Base-by-base conservation (phyloP, 2,797 vertebrate species). In the Syngnathus acus region DNA sequence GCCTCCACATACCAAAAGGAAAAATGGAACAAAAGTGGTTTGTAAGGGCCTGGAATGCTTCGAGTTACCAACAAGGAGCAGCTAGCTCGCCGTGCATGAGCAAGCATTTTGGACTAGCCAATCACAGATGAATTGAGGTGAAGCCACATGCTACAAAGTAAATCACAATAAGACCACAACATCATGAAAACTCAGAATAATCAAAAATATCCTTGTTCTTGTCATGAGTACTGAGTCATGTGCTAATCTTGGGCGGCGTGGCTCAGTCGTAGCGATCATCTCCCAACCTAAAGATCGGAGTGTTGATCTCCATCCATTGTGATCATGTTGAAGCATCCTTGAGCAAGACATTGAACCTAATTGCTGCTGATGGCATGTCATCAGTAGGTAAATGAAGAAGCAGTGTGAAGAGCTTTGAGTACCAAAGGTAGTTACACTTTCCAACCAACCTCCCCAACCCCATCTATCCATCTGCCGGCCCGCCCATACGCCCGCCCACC, bases 1-100 rank as follows among this genome's bases (percentile, higher is more conserved):
- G 81, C 74, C 83, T 75, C 74, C 40, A 84, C 78, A 40, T 82
- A 84, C 86, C 79, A 79, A 86, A 86, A 78, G 72, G 72, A 8
- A 68, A 74, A 70, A 64, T 62, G 60, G 72, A 76, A 80, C 77
- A 77, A 80, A 79, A 71, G 76, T 79, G 67, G 66, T 74, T 67
- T 70, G 69, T 9, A 26, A 80, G 78, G 82, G 70, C 37, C 80
- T 69, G 77, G 79, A 83, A 83, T 78, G 7, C 50, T 51, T 3
- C 9, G 50, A 51, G 50, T 51, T 51, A 9, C 19, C 50, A 51
- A 10, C 9, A 9, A 21, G n/a, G 4, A 51, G 8, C 21, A n/a
- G 48, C 48, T 50, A 50, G 77, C 78, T 32, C 32, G 32, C 32
- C 4, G 32, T 32, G 32, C 72, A 66, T 70, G 76, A 76, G 78